These are phyloP conservation scores for Setipinna tenuifilis DNA, from an alignment of 2,797 vertebrate species.

Conservation along the genomic window DNA sequence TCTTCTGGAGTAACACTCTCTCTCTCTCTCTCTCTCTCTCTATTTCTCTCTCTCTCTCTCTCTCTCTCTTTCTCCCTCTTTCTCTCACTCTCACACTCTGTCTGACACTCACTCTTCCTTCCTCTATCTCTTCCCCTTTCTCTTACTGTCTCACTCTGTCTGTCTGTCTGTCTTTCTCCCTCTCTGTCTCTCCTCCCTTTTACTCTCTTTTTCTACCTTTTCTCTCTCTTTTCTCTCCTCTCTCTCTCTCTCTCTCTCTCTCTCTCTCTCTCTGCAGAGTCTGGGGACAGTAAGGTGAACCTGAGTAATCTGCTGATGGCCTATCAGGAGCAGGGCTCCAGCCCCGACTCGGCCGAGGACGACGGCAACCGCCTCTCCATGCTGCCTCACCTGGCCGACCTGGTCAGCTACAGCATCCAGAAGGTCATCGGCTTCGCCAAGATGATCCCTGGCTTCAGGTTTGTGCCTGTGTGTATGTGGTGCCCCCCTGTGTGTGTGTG, in stretches of 20 bases:
- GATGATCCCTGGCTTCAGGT: conserved; percentile 98
- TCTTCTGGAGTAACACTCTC: too few species aligned
- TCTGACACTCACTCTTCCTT: too few species aligned
- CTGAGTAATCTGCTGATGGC: conserved; percentile 83
- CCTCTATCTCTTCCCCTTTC: too few species aligned
- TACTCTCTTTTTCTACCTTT: too few species aligned
- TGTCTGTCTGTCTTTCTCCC: not conserved
- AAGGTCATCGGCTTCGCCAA: conserved; percentile 98
- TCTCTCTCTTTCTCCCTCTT: too few species aligned
- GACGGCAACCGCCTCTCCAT: conserved; percentile 85
- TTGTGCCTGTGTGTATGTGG: conserved; percentile 43
- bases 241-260: not conserved
- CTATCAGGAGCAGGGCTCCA: conserved; percentile 79
- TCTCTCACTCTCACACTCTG: too few species aligned
- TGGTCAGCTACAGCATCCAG: conserved; percentile 98
- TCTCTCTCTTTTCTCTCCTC: too few species aligned
- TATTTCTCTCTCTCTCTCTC: too few species aligned
- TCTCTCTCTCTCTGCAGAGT: conserved; percentile 67
- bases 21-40: not conserved
- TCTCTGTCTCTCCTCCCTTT: too few species aligned
- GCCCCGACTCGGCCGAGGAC: conserved; percentile 78
- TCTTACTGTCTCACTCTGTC: not conserved
- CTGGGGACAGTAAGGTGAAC: conserved; percentile 78
- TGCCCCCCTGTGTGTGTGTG: not conserved
- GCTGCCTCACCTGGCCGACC: conserved; percentile 94